These are phyloP conservation scores for Lissocephala sabroskyi DNA, from an alignment of 2,888 invertebrate species.

Conservation along the genomic window DNA sequence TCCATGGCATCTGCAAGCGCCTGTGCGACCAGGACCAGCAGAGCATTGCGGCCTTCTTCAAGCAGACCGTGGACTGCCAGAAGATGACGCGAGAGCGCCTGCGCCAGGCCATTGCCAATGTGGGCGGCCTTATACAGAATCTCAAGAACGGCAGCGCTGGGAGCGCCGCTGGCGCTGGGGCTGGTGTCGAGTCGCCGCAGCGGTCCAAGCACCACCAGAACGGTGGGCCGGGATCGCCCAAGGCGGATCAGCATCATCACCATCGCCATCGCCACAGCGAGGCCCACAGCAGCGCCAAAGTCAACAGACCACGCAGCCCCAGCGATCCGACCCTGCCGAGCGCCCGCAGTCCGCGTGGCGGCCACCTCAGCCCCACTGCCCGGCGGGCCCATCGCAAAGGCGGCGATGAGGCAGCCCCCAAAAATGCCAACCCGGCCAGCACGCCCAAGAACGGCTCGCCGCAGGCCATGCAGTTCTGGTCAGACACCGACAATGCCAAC, in stretches of 20 bases:
- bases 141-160: no score
- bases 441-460: no score
- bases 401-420: conserved; percentile 15
- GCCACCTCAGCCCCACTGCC: background rate
- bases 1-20: conserved; percentile 65
- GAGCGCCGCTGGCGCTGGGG: no score
- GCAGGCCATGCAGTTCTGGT: no score
- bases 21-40: conserved; percentile 55
- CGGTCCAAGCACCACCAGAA: no score
- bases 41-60: conserved; percentile 59
- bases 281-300: conserved; percentile 10
- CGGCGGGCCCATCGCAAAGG: conserved; percentile 39
- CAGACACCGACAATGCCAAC: no score
- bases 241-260: no score
- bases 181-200: background rate
- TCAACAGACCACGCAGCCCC: conserved; percentile 7
- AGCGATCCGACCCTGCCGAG: background rate
- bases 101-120: conserved; percentile 48
- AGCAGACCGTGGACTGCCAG: conserved; percentile 42
- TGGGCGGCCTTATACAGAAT: no score
- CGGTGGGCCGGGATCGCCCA: no score
- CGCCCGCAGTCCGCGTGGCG: no score
- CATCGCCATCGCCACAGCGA: conserved; percentile 13
- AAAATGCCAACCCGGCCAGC: background rate
- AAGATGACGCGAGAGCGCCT: conserved; percentile 47